phyloP scores from a whole-genome alignment of 2,888 invertebrate species.

The Chorisops tibialis region DNA sequence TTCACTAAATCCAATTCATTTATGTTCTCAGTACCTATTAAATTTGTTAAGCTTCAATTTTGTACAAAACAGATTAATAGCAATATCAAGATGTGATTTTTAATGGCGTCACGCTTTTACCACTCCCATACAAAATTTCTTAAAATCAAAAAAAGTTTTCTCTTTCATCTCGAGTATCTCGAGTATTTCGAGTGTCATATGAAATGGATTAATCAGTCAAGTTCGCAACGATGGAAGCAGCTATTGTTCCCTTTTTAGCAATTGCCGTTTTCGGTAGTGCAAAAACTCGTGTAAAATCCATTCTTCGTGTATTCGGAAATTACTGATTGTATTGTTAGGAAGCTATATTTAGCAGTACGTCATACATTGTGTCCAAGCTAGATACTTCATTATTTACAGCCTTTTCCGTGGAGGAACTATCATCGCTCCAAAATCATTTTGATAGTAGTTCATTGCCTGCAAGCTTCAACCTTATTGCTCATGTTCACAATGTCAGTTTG shows the following conservation, averaged over 20 bases:
- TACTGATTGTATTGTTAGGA: constrained; percentile 44
- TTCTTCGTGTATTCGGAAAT: constrained; percentile 6
- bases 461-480: background rate
- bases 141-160: too few species aligned
- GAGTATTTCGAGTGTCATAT: too few species aligned
- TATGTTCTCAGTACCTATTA: too few species aligned
- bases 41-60: too few species aligned
- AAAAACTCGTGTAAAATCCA: background rate
- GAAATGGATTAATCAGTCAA: background rate
- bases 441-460: constrained; percentile 50
- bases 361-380: constrained; percentile 49
- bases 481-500: background rate
- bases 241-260: background rate
- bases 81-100: too few species aligned
- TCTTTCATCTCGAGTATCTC: too few species aligned
- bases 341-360: constrained; percentile 49
- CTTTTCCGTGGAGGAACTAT: constrained; percentile 55
- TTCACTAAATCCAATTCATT: too few species aligned
- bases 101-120: too few species aligned
- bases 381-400: constrained; percentile 23
- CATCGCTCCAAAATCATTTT: constrained; percentile 47
- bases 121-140: too few species aligned
- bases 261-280: background rate
- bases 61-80: too few species aligned
- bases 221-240: background rate